A percentile compares a stretch with the other conserved stretches of the same genome.
Evolutionary conservation across 2,888 invertebrate genomes (phyloP).

Genomic region (Pyrocoelia pectoralis): DNA sequence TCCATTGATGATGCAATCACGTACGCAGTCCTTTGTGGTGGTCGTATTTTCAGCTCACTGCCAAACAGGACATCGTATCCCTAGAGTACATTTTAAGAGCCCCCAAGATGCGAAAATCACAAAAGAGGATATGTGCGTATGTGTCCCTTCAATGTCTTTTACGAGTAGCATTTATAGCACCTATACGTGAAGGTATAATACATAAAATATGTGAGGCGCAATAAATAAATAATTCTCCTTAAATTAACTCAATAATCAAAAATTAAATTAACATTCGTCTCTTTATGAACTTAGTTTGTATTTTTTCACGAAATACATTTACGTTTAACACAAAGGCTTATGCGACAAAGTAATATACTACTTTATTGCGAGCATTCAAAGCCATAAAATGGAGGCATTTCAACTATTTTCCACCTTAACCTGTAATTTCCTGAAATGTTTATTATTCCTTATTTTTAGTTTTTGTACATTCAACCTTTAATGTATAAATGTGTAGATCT

Average conservation of each 20-base stretch:
- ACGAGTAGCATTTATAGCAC: not conserved
- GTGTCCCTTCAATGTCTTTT: conserved; percentile 8
- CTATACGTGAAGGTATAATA: not conserved
- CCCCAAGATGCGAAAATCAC: conserved; percentile 9
- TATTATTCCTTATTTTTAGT: no score
- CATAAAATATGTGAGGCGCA: not conserved
- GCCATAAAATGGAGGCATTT: no score
- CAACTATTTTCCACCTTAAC: no score
- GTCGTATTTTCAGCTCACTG: conserved; percentile 2
- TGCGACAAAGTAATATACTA: no score
- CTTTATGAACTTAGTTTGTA: not conserved
- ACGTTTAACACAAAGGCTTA: no score
- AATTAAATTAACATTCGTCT: not conserved
- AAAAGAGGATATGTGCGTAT: conserved; percentile 9
- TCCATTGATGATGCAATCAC: conserved; percentile 1
- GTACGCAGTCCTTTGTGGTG: not conserved
- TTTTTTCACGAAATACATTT: no score
- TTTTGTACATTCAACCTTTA: no score
- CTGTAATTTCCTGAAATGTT: no score
- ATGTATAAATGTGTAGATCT: no score
- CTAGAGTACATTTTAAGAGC: conserved; percentile 7
- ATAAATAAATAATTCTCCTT: not conserved
- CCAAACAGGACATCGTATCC: conserved; percentile 4
- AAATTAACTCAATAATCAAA: conserved; percentile 4
- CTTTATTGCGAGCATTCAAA: no score